These are phyloP conservation scores for Hyalella azteca DNA, from an alignment of 2,888 invertebrate species.

Conservation along the genomic window DNA sequence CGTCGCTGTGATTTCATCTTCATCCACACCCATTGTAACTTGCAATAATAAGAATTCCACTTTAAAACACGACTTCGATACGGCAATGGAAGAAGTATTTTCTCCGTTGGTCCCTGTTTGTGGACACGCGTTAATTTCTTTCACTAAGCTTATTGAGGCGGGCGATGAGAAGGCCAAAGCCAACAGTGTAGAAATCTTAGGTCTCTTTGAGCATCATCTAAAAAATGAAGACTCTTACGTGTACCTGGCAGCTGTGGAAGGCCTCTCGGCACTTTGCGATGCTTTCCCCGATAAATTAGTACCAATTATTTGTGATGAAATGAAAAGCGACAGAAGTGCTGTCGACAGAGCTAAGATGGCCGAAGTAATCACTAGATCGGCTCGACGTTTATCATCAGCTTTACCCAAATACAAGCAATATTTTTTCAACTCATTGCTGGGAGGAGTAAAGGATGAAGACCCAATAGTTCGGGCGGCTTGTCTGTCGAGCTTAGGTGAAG, in stretches of 20 bases:
- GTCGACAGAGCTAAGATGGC: conserved; percentile 53
- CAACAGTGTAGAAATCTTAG: conserved; percentile 72
- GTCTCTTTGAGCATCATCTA: conserved; percentile 78
- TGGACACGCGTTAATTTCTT: conserved; percentile 78
- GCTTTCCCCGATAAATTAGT: conserved; percentile 70
- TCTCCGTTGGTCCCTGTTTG: conserved; percentile 78
- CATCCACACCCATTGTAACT: neutral
- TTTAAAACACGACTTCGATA: conserved; percentile 63
- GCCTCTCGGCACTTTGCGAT: conserved; percentile 73
- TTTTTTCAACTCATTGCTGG: conserved; percentile 49
- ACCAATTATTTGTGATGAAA: conserved; percentile 40
- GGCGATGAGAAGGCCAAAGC: conserved; percentile 71
- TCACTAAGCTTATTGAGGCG: conserved; percentile 75
- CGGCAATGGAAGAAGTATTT: conserved; percentile 72
- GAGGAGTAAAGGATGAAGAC: conserved; percentile 74
- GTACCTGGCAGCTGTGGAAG: conserved; percentile 79
- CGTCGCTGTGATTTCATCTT: neutral
- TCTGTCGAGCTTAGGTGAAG: conserved; percentile 82
- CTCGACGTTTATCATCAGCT: conserved; percentile 45
- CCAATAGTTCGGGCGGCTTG: conserved; percentile 78
- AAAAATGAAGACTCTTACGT: conserved; percentile 81
- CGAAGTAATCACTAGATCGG: conserved; percentile 45
- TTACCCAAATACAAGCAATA: conserved; percentile 42
- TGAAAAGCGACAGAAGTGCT: conserved; percentile 36
- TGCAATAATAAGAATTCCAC: neutral